phyloP scores from a whole-genome alignment of 2,113 vertebrate species.

The Halcyon malimbica region DNA sequence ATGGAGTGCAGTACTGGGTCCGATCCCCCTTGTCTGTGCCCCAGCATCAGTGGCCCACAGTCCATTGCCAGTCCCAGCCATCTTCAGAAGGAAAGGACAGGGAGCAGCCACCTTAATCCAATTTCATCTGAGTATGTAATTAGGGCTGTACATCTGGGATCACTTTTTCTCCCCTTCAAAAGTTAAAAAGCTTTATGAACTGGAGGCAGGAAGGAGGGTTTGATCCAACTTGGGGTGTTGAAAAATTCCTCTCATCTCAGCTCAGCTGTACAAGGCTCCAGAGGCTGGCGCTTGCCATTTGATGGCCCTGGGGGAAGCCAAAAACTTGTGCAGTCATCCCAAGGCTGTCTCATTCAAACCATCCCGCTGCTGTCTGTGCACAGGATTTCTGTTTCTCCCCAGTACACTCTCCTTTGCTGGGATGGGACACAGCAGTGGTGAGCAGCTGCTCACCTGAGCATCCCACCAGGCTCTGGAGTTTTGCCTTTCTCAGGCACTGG shows the following conservation, averaged over 20 bases:
- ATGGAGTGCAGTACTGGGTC: background rate
- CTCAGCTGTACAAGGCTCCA: constrained; percentile 33
- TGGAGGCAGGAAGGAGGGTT: constrained; percentile 47
- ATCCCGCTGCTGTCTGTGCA: background rate
- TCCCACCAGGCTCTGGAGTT: background rate
- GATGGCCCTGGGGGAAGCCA: constrained; percentile 17
- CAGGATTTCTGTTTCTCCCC: background rate
- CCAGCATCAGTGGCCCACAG: background rate
- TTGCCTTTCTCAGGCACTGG: background rate
- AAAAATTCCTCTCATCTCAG: constrained; percentile 64
- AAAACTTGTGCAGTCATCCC: background rate
- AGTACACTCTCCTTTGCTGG: background rate
- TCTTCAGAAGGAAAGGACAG: constrained; percentile 48
- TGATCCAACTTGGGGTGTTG: constrained; percentile 63
- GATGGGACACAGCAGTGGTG: background rate
- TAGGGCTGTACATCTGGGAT: constrained; percentile 69
- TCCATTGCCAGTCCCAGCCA: background rate
- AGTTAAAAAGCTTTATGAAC: constrained; percentile 64
- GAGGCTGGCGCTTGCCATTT: constrained; percentile 11
- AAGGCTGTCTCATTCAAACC: background rate
- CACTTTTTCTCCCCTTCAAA: constrained; percentile 65
- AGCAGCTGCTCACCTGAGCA: background rate
- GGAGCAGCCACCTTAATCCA: constrained; percentile 65
- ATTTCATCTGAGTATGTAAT: constrained; percentile 70
- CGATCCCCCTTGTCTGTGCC: background rate